A percentile compares a stretch with the other conserved stretches of the same genome.
phyloP scores from a whole-genome alignment of 2,888 invertebrate genomes.

The Onchidella celtica region DNA sequence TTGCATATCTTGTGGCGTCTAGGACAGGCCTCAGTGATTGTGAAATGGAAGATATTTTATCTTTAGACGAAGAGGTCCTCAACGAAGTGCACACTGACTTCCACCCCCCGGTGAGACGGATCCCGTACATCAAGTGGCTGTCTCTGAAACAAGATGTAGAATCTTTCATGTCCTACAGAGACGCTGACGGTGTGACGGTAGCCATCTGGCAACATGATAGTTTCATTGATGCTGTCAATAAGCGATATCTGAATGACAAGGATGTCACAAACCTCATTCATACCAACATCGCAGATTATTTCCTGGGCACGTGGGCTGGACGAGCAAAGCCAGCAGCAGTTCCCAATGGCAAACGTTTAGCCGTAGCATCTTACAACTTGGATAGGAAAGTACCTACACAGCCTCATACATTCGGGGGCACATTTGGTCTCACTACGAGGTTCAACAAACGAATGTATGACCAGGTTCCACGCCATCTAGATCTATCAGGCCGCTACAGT shows the following conservation, averaged over 20 bases:
- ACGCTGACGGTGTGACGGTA: conserved; percentile 72
- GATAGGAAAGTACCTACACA: conserved; percentile 58
- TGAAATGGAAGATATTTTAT: conserved; percentile 79
- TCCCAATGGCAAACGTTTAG: not conserved
- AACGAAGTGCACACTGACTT: conserved; percentile 62
- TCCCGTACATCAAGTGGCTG: conserved; percentile 74
- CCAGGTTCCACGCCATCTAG: conserved; percentile 77
- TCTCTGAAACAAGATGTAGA: conserved; percentile 71
- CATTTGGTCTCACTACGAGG: not conserved
- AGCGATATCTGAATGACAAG: conserved; percentile 66
- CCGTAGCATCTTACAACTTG: conserved; percentile 46
- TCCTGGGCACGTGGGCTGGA: conserved; percentile 74
- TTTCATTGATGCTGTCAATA: conserved; percentile 62
- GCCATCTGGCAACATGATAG: conserved; percentile 68
- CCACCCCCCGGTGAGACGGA: conserved; percentile 65
- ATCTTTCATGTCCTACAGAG: conserved; percentile 63
- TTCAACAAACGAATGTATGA: conserved; percentile 78
- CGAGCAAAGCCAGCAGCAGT: conserved; percentile 61
- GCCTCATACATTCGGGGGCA: conserved; percentile 49
- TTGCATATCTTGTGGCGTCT: conserved; percentile 76
- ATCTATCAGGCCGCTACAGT: conserved; percentile 71
- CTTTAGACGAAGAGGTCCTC: conserved; percentile 76
- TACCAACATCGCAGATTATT: conserved; percentile 77
- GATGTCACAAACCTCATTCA: conserved; percentile 63
- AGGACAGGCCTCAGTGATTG: conserved; percentile 76